These are phyloP conservation scores for Dendrocincla tyrannina DNA, from an alignment of 2,797 vertebrate genomes.

Conservation along the genomic window DNA sequence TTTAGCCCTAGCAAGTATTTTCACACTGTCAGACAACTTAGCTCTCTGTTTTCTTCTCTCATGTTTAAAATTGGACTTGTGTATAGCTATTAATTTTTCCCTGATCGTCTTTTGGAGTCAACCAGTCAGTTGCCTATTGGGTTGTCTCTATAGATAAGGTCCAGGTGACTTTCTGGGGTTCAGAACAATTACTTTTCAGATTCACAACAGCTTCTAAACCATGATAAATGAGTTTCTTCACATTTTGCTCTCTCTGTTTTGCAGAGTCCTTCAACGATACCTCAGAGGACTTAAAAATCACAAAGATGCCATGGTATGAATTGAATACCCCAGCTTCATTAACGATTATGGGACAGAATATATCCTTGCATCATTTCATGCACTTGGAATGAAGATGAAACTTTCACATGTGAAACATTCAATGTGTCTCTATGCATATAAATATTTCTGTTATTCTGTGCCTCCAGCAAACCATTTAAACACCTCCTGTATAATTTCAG, in stretches of 20 bases:
- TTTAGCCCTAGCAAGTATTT: not conserved
- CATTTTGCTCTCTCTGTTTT: not conserved
- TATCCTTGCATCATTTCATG: not conserved
- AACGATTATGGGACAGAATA: not conserved
- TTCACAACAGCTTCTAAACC: not conserved
- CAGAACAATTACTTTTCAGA: not conserved
- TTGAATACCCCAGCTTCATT: not conserved
- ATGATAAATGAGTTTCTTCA: not conserved
- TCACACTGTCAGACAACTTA: not conserved
- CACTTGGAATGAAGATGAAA: not conserved
- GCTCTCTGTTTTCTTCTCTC: not conserved
- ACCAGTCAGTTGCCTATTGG: not conserved
- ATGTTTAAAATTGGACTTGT: not conserved
- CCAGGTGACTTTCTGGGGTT: not conserved
- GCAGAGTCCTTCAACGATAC: not conserved
- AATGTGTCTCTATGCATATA: not conserved
- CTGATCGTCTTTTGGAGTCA: not conserved
- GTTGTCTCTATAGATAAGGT: not conserved
- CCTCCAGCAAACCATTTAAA: not conserved
- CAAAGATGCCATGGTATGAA: not conserved
- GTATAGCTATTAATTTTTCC: not conserved
- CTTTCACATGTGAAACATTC: rapidly evolving
- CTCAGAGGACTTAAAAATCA: not conserved
- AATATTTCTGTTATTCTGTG: not conserved
- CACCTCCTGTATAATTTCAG: not conserved